These are phyloP conservation scores for Aphaenogaster floridana DNA, from an alignment of 1,140 invertebrate species.

Conservation along the genomic window DNA sequence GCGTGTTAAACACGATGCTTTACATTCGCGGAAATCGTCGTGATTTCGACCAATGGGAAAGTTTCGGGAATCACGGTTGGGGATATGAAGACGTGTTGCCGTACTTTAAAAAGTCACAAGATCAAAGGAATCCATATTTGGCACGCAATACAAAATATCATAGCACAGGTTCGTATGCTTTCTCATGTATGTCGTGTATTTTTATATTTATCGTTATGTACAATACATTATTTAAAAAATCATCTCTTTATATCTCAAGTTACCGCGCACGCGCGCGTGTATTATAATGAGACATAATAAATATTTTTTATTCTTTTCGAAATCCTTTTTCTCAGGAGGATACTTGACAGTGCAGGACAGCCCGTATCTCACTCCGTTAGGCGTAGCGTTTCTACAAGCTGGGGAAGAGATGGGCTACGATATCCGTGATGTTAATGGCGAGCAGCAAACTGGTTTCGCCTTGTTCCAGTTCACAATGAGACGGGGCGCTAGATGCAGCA, in stretches of 20 bases:
- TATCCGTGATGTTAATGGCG: slow-evolving; percentile 92
- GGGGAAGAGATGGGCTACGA: slow-evolving; percentile 97
- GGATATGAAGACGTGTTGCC: slow-evolving; percentile 94
- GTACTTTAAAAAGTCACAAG: slow-evolving; percentile 96
- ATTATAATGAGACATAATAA: background rate
- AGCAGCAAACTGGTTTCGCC: slow-evolving; percentile 93
- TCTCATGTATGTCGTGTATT: background rate
- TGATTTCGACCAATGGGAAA: slow-evolving; percentile 97
- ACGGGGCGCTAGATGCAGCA: slow-evolving; percentile 91
- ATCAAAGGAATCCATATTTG: slow-evolving; percentile 94
- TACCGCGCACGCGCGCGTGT: background rate
- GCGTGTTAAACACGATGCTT: slow-evolving; percentile 95
- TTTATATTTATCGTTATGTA: too few relatives aligned
- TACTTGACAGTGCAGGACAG: slow-evolving; percentile 93
- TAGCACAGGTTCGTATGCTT: slow-evolving; percentile 87
- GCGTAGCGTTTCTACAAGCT: slow-evolving; percentile 94
- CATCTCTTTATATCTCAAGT: too few relatives aligned
- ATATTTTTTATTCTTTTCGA: background rate
- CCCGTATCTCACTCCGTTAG: slow-evolving; percentile 93
- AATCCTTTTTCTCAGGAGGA: slow-evolving; percentile 88
- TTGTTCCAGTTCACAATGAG: slow-evolving; percentile 94
- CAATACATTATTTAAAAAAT: too few relatives aligned
- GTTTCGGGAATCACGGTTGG: slow-evolving; percentile 96
- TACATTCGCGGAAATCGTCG: slow-evolving; percentile 96
- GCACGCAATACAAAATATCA: slow-evolving; percentile 91